phyloP scores from a whole-genome alignment of 92 coral and sea anemone genomes.

The Isaurus tuberculatus region DNA sequence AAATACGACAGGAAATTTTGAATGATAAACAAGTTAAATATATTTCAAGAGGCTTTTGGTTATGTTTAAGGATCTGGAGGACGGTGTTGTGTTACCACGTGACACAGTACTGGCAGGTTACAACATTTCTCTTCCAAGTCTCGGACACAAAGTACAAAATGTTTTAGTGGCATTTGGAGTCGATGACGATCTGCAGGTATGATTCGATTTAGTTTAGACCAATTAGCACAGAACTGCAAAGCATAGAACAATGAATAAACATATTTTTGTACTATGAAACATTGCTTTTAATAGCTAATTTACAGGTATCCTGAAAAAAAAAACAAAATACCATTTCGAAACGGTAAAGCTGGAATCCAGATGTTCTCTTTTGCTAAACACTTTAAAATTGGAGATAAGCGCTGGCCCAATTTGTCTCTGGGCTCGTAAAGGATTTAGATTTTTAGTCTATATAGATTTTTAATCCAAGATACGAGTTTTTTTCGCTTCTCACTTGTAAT shows the following conservation, averaged over 20 bases:
- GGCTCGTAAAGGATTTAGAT: background rate
- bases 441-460: background rate
- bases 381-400: background rate
- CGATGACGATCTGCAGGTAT: conserved; percentile 83
- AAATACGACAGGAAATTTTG: too few relatives aligned
- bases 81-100: conserved; percentile 55
- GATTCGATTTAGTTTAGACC: background rate
- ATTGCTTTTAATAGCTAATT: too few relatives aligned
- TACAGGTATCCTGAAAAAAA: too few relatives aligned
- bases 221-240: too few relatives aligned
- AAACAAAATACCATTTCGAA: too few relatives aligned
- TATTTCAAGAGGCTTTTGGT: background rate
- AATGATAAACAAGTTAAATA: too few relatives aligned
- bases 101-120: conserved; percentile 76
- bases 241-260: too few relatives aligned
- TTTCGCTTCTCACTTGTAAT: too few relatives aligned
- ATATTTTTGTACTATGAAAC: too few relatives aligned
- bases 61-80: conserved; percentile 32
- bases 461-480: too few relatives aligned
- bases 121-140: conserved; percentile 66
- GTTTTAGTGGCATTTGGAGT: conserved; percentile 87
- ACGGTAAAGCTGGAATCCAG: too few relatives aligned
- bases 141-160: conserved; percentile 58
- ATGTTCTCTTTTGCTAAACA: too few relatives aligned
- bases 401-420: background rate